phyloP scores from a whole-genome alignment of 1,140 invertebrate species.

The Yoshiicerus persimilis region DNA sequence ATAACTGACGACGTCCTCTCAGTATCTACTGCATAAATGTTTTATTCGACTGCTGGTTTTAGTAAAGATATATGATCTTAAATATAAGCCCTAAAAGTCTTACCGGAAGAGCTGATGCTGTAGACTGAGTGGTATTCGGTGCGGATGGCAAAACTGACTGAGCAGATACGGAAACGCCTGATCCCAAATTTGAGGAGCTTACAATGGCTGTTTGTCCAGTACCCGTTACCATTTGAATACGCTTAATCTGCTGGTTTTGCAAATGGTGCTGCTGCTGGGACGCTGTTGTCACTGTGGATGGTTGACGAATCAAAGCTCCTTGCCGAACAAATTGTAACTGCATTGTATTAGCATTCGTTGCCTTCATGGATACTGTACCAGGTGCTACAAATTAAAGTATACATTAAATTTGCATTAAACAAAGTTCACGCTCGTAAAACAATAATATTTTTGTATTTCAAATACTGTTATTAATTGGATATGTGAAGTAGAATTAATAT shows the following conservation, averaged over 20 bases:
- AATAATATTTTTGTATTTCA: too few relatives aligned
- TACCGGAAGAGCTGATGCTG: not conserved
- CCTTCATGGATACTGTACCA: not conserved
- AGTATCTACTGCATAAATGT: too few relatives aligned
- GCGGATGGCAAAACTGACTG: not conserved
- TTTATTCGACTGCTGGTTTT: too few relatives aligned
- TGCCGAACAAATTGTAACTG: not conserved
- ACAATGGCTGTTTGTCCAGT: not conserved
- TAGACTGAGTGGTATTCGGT: not conserved
- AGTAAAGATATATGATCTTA: too few relatives aligned
- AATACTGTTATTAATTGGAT: too few relatives aligned
- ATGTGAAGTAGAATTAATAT: too few relatives aligned
- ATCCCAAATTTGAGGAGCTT: not conserved
- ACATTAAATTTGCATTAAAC: too few relatives aligned
- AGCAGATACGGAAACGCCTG: not conserved
- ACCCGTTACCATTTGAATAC: constrained; percentile 30
- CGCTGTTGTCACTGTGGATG: not conserved
- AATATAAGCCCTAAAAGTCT: not conserved
- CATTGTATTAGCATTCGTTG: not conserved
- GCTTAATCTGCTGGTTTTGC: not conserved
- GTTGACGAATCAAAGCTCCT: not conserved
- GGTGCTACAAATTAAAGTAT: not conserved
- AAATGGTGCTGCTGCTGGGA: not conserved
- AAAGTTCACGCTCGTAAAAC: too few relatives aligned
- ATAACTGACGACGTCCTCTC: too few relatives aligned